Percentiles rank a stretch among this genome's conserved stretches.
Evolutionary conservation across 2,113 vertebrate genomes (phyloP).

Genomic region (Nerophis lumbriciformis): DNA sequence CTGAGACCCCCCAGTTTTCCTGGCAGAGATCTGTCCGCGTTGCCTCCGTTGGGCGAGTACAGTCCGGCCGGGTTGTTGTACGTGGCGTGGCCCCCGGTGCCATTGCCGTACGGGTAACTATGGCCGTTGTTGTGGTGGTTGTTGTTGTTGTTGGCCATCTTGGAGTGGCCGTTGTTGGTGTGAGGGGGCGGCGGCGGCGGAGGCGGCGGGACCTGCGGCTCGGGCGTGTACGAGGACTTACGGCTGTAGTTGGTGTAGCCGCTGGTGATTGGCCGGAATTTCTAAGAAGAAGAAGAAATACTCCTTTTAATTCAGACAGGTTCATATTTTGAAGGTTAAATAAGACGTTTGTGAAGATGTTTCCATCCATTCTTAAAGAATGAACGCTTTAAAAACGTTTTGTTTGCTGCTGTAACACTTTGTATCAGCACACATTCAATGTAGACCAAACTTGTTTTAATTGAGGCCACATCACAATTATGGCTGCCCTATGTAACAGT

Average conservation of each 20-base stretch:
- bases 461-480: too few species aligned
- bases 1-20: conserved; percentile 82
- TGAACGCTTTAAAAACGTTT: too few species aligned
- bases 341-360: too few species aligned
- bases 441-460: too few species aligned
- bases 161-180: conserved; percentile 68
- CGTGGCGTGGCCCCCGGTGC: conserved; percentile 50
- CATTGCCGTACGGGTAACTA: conserved; percentile 45
- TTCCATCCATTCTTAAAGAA: too few species aligned
- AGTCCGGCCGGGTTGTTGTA: conserved; percentile 78
- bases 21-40: conserved; percentile 70
- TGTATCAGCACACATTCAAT: too few species aligned
- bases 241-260: conserved; percentile 66
- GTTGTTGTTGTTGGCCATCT: conserved; percentile 19
- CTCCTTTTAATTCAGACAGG: background rate
- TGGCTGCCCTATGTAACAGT: too few species aligned
- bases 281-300: conserved; percentile 57
- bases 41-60: conserved; percentile 66
- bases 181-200: conserved; percentile 60
- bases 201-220: conserved; percentile 35
- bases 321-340: too few species aligned
- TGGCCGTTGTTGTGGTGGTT: conserved; percentile 49
- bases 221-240: conserved; percentile 59
- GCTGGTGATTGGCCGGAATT: conserved; percentile 75
- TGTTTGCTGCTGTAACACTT: too few species aligned